Conservation (phyloP, 1,140 invertebrate genomes). For the Drosophila sp. region DNA sequence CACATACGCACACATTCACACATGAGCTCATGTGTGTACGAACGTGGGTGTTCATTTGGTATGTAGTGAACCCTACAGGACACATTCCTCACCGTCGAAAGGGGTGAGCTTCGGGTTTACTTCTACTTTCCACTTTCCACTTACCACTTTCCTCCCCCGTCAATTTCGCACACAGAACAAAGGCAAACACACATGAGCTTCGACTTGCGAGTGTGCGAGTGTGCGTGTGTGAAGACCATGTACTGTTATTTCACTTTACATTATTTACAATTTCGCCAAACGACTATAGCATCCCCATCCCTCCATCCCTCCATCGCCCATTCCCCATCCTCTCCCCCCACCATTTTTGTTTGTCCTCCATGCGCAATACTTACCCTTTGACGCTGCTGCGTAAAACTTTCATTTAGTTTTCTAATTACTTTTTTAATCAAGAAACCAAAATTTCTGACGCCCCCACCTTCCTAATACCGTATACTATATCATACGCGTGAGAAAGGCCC, state of each 20-base stretch:
- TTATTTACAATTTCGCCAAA: conserved; percentile 75
- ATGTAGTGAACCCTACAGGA: conserved; percentile 79
- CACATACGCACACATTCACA: too few species aligned
- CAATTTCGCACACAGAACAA: conserved; percentile 56
- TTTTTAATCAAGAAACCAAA: conserved; percentile 81
- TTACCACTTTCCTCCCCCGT: conserved; percentile 1
- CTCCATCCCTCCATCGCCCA: conserved; percentile 2
- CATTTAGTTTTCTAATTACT: conserved; percentile 83
- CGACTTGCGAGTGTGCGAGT: conserved; percentile 22
- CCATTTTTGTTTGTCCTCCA: too few species aligned
- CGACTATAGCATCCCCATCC: conserved; percentile 24
- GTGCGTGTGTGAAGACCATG: conserved; percentile 53
- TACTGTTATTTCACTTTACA: conserved; percentile 80
- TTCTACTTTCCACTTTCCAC: conserved; percentile 3
- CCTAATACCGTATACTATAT: neutral
- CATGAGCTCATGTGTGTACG: conserved; percentile 17
- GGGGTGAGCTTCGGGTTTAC: conserved; percentile 50
- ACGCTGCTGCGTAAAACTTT: conserved; percentile 71
- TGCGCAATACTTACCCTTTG: neutral
- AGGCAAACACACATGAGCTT: conserved; percentile 34
- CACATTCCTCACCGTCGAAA: conserved; percentile 71
- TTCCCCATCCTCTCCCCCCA: neutral
- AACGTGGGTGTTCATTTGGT: conserved; percentile 70
- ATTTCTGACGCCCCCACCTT: conserved; percentile 45
- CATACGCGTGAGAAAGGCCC: neutral